A percentile compares a stretch with the other conserved stretches of the same genome.
Conservation (phyloP, 2,113 vertebrate genomes). For the Edolisoma coerulescens region DNA sequence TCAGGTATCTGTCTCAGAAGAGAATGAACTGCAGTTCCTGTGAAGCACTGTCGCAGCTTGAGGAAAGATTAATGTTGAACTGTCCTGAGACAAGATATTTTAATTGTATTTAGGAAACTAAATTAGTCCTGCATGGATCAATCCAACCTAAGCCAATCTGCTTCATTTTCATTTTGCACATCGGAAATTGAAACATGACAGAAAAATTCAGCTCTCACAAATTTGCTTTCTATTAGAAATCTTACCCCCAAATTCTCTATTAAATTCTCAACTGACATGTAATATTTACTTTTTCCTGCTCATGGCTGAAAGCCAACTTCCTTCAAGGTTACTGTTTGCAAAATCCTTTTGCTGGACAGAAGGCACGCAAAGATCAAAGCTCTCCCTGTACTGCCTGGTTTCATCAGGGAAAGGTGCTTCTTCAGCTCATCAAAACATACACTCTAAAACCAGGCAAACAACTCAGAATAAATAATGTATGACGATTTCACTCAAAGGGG, state of each 20-base stretch:
- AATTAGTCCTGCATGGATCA: constrained; percentile 34
- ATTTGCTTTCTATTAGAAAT: background rate
- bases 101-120: constrained; percentile 47
- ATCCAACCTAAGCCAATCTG: background rate
- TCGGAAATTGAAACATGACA: background rate
- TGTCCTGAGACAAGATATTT: constrained; percentile 29
- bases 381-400: background rate
- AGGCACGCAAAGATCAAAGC: constrained; percentile 24
- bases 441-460: background rate
- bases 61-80: constrained; percentile 37
- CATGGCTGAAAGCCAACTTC: background rate
- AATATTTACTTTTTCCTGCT: background rate
- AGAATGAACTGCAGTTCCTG: background rate
- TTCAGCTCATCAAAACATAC: background rate
- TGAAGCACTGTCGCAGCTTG: background rate
- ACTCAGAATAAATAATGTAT: background rate
- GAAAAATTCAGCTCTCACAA: background rate
- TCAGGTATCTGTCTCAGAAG: background rate
- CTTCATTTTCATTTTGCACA: background rate
- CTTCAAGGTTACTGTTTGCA: constrained; percentile 6
- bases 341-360: background rate
- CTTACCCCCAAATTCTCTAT: background rate
- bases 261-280: background rate
- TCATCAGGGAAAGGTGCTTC: background rate
- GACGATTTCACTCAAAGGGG: background rate